Evolutionary conservation across 2,113 vertebrate genomes (phyloP).

Genomic region (Dolichotis patagonum): DNA sequence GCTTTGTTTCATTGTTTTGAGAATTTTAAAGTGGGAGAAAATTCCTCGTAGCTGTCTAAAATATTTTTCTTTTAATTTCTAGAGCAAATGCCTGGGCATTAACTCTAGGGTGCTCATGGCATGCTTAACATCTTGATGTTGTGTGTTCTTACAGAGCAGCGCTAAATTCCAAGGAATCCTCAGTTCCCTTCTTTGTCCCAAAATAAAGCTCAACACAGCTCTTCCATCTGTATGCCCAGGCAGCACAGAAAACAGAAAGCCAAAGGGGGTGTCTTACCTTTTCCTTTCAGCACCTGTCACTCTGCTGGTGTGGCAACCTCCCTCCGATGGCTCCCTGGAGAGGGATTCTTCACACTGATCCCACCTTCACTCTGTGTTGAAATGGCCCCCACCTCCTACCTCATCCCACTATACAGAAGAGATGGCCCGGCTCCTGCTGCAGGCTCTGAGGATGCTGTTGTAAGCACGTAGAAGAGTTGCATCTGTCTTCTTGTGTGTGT

Average conservation of each 20-base stretch:
- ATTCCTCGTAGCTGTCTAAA: neutral
- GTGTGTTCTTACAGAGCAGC: neutral
- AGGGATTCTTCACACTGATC: neutral
- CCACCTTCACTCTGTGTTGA: neutral
- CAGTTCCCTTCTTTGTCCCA: neutral
- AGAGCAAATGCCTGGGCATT: neutral
- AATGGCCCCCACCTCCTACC: neutral
- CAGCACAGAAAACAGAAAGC: neutral
- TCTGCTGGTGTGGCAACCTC: neutral
- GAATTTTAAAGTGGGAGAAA: neutral
- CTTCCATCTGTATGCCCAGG: neutral
- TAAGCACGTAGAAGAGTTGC: neutral
- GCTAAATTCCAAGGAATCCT: neutral
- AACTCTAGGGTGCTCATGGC: neutral
- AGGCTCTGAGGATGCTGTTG: neutral
- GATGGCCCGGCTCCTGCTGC: accelerated
- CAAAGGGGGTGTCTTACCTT: neutral
- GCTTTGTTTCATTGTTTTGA: neutral
- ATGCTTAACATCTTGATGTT: neutral
- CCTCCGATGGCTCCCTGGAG: accelerated
- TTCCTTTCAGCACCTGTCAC: neutral
- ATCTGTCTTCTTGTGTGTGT: neutral
- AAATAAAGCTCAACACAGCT: neutral
- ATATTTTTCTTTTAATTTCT: conserved; percentile 55
- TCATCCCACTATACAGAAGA: neutral